phyloP scores from a whole-genome alignment of 2,113 vertebrate genomes.

The Ciconia stormi region DNA sequence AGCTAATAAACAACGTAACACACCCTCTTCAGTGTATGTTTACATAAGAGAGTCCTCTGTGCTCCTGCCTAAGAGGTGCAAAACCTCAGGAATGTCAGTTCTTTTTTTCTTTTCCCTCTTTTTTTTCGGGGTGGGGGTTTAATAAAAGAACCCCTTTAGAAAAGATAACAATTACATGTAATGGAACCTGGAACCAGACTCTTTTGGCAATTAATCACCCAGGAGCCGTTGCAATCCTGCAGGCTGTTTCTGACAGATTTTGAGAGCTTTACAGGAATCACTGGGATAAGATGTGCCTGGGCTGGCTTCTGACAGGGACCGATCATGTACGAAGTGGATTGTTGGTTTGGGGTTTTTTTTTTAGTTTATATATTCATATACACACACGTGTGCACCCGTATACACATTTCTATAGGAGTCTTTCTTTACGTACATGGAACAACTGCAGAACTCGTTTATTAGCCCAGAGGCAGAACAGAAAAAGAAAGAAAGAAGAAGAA shows the following conservation, averaged over 20 bases:
- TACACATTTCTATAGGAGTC: neutral
- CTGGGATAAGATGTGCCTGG: constrained; percentile 69
- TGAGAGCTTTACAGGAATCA: constrained; percentile 71
- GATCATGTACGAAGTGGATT: constrained; percentile 48
- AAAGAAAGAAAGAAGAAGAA: neutral
- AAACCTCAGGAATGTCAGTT: constrained; percentile 67
- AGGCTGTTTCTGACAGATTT: constrained; percentile 73
- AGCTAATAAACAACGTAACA: constrained; percentile 51
- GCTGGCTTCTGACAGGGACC: constrained; percentile 69
- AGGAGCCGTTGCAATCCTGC: constrained; percentile 70
- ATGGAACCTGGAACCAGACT: constrained; percentile 70
- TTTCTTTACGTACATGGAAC: constrained; percentile 6
- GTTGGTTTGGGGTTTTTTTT: neutral
- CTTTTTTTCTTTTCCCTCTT: neutral
- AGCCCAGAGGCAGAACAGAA: constrained; percentile 65
- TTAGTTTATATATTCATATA: neutral
- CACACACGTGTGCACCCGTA: neutral
- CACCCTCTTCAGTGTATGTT: constrained; percentile 19
- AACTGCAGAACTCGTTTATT: constrained; percentile 78
- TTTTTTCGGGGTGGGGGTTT: neutral
- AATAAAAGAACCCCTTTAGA: constrained; percentile 65
- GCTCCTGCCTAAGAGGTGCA: constrained; percentile 50
- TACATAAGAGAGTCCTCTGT: constrained; percentile 29
- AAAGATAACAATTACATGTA: constrained; percentile 69
- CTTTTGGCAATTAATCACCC: constrained; percentile 71